These are phyloP conservation scores for Pammene aurita DNA, from an alignment of 2,888 invertebrate species.

Conservation along the genomic window DNA sequence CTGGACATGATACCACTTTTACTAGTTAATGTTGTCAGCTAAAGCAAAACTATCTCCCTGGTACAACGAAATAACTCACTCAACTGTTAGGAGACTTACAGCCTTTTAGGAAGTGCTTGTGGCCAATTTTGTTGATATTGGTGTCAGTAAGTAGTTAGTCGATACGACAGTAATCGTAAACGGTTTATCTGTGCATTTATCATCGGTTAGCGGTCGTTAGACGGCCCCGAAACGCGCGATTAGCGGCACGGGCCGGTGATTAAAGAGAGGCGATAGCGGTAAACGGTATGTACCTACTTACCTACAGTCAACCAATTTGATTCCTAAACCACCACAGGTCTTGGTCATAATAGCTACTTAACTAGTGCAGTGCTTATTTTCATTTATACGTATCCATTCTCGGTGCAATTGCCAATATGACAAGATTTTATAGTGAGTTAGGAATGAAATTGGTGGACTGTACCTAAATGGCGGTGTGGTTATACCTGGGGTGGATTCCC, in stretches of 20 bases:
- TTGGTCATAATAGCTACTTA: no score
- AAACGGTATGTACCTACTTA: background rate
- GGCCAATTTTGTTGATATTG: background rate
- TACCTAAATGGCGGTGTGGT: no score
- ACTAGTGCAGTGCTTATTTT: no score
- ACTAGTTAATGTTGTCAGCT: conserved; percentile 8
- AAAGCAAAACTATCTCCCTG: background rate
- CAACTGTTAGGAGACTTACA: background rate
- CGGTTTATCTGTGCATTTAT: conserved; percentile 8
- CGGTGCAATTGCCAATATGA: no score
- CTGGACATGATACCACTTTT: conserved; percentile 6
- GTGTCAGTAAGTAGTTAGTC: conserved; percentile 15
- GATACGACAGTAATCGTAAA: conserved; percentile 6
- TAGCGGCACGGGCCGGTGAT: conserved; percentile 3
- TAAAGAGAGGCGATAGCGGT: background rate
- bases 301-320: no score
- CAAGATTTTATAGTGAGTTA: no score
- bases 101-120: background rate
- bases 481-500: no score
- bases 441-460: no score
- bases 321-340: no score
- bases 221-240: background rate
- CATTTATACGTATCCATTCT: no score
- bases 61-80: background rate
- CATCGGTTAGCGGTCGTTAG: conserved; percentile 14